These are phyloP conservation scores for Acromyrmex heyeri DNA, from an alignment of 1,140 invertebrate species.

Conservation along the genomic window DNA sequence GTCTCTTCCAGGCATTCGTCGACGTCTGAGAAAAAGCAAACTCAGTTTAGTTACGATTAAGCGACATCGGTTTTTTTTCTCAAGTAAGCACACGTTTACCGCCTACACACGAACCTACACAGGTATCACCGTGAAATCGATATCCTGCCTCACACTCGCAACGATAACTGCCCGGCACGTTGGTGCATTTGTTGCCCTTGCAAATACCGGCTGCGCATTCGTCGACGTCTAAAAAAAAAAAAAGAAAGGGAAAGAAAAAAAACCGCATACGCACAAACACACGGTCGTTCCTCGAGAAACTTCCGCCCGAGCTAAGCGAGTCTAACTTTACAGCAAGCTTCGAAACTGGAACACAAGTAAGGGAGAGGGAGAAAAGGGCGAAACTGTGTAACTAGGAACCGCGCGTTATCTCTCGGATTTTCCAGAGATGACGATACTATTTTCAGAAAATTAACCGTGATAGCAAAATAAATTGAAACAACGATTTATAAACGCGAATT, in stretches of 20 bases:
- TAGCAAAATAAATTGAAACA: neutral
- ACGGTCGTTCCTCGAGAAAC: constrained; percentile 38
- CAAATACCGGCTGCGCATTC: constrained; percentile 89
- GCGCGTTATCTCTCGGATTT: constrained; percentile 32
- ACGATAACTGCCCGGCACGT: constrained; percentile 93
- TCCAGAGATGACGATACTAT: constrained; percentile 32
- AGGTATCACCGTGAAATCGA: constrained; percentile 87
- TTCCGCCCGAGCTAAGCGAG: constrained; percentile 48
- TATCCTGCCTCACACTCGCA: constrained; percentile 94
- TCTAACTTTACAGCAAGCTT: constrained; percentile 48
- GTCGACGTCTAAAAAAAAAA: constrained; percentile 88
- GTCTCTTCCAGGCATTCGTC: constrained; percentile 89
- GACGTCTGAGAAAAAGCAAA: constrained; percentile 86
- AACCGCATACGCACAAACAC: constrained; percentile 29
- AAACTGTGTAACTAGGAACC: constrained; percentile 25
- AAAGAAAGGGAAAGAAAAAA: constrained; percentile 83
- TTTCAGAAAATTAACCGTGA: neutral
- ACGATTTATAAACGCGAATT: constrained; percentile 1
- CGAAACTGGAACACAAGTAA: constrained; percentile 38
- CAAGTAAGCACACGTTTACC: constrained; percentile 45
- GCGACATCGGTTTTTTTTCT: constrained; percentile 29
- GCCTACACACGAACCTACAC: constrained; percentile 87
- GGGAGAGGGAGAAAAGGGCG: neutral
- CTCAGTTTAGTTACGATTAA: constrained; percentile 37
- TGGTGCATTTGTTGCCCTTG: constrained; percentile 90